Conservation (phyloP, 1,140 invertebrate species). For the Philopotamus ludificatus region DNA sequence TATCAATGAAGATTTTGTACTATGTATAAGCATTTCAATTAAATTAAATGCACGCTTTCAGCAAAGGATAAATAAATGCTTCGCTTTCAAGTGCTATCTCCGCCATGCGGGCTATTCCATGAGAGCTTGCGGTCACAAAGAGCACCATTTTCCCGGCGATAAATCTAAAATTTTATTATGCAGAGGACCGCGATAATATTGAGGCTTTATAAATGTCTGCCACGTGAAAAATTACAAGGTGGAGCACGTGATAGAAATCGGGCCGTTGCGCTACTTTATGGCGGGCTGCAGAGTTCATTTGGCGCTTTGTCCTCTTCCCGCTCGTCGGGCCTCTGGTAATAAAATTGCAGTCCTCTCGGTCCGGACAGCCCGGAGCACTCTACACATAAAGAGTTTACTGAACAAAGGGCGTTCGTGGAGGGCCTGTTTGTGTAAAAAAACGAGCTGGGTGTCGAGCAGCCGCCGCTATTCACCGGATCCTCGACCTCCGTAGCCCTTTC, state of each 20-base stretch:
- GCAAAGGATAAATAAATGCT: no score
- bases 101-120: no score
- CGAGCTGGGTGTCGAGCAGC: not conserved
- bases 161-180: no score
- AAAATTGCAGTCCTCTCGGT: slow-evolving; percentile 4
- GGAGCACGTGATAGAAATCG: not conserved
- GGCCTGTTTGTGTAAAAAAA: not conserved
- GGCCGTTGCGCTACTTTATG: not conserved
- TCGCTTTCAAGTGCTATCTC: no score
- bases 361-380: not conserved
- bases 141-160: no score
- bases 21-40: no score
- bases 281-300: not conserved
- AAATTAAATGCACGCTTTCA: no score
- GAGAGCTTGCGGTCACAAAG: no score
- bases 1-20: no score
- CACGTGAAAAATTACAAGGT: not conserved
- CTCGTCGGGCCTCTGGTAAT: not conserved
- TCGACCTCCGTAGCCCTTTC: not conserved
- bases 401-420: not conserved
- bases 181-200: no score
- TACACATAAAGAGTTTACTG: not conserved
- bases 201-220: no score
- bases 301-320: not conserved
- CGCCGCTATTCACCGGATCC: no score